These are phyloP conservation scores for Pelecanus crispus DNA, from an alignment of 2,113 vertebrate genomes.

Conservation along the genomic window DNA sequence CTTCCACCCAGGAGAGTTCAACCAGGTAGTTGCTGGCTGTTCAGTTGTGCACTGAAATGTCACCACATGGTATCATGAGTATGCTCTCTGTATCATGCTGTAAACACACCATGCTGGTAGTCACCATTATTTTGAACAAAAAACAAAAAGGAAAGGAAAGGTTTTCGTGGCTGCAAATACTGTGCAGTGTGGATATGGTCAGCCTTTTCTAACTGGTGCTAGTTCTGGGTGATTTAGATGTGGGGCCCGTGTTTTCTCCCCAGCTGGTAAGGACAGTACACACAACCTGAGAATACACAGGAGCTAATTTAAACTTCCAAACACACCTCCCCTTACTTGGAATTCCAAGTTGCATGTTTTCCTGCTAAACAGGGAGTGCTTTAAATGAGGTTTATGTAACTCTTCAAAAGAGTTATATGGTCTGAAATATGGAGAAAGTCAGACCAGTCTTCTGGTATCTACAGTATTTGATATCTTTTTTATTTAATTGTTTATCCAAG, in stretches of 20 bases:
- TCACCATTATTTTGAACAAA: neutral
- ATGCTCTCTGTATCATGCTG: neutral
- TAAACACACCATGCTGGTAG: neutral
- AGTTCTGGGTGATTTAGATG: neutral
- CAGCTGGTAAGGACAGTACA: neutral
- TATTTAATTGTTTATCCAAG: neutral
- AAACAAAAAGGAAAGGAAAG: neutral
- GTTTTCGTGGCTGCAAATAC: neutral
- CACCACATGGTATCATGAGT: rapidly evolving
- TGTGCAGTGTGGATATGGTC: neutral
- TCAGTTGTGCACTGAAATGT: neutral
- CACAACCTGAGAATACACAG: neutral
- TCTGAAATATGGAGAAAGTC: neutral
- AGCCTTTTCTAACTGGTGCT: neutral
- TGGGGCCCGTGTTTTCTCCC: no score
- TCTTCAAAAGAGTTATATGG: neutral
- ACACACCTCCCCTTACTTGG: neutral
- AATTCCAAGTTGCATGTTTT: neutral
- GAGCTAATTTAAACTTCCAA: neutral
- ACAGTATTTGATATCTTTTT: neutral
- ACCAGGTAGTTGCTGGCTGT: neutral
- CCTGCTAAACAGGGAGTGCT: neutral
- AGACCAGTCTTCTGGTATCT: neutral
- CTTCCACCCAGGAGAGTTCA: neutral
- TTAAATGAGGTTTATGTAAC: neutral